Evolutionary conservation across 2,888 invertebrate genomes (phyloP).

Genomic region (Mechanitis mazaeus): DNA sequence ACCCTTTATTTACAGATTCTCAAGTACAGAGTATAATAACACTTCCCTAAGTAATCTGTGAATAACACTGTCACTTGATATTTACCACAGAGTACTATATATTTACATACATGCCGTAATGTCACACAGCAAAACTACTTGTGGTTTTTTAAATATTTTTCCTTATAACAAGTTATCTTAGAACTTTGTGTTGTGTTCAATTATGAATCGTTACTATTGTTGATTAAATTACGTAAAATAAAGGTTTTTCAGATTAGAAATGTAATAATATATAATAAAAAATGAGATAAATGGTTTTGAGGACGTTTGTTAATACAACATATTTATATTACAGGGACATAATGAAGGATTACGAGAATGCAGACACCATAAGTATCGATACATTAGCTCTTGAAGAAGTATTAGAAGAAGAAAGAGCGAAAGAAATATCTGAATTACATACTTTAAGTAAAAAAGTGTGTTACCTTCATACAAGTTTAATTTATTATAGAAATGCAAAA

Average conservation of each 20-base stretch:
- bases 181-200: neutral
- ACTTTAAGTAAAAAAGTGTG: slow-evolving; percentile 59
- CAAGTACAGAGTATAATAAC: too few species aligned
- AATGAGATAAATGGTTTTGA: neutral
- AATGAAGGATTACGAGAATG: slow-evolving; percentile 46
- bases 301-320: neutral
- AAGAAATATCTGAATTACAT: slow-evolving; percentile 54
- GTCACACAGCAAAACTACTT: neutral
- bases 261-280: neutral
- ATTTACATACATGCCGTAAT: neutral
- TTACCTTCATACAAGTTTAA: slow-evolving; percentile 57
- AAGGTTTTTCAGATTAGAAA: neutral
- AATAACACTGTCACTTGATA: too few species aligned
- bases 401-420: slow-evolving; percentile 51
- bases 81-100: too few species aligned
- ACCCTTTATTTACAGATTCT: too few species aligned
- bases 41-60: too few species aligned
- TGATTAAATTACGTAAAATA: neutral
- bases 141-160: neutral
- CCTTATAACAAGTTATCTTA: neutral
- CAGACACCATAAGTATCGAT: slow-evolving; percentile 60
- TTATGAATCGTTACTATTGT: neutral
- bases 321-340: slow-evolving; percentile 49
- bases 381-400: slow-evolving; percentile 57
- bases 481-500: slow-evolving; percentile 61